Base-by-base conservation (phyloP, 2,888 invertebrate genomes). In the Bedellia somnulentella region DNA sequence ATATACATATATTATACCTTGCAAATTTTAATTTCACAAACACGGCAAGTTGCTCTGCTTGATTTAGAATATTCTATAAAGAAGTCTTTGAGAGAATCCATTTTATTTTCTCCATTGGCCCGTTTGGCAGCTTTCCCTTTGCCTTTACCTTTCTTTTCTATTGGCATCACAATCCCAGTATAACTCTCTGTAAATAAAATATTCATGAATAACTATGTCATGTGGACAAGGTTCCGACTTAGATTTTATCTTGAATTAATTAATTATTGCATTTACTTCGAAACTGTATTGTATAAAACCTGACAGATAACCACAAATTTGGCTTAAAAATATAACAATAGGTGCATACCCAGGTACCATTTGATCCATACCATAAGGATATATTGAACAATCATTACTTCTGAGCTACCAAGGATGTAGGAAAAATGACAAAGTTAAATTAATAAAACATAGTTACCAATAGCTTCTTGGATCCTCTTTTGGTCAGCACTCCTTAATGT, bases 1-100 rank as follows among this genome's bases (percentile, higher is more conserved):
- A n/a, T n/a, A n/a, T n/a, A n/a, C n/a, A n/a, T n/a, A n/a, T n/a
- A n/a, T n/a, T n/a, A 53, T 57, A 89, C 83, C 78, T 93, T 91
- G 33, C 81, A 70, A 46, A 97, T 94, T 49, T 87, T 90, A 34
- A 85, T 83, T 39, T 91, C 87, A 62, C 96, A 97, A 1, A 86
- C 90, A 34, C 82, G 73, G 49, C 96, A 97, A 9, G 73, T 73
- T 15, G 94, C 86, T 29, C 89, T 76, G 38, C 83, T 85, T 2
- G 91, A 91, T 53, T 93, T 93, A 0, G 96, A 83, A 63, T 94
- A 93, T 52, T 94, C 93, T 9, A 91, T 78, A 4, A 57, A 60
- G 52, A 84, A 95, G 55, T 94, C 86, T 36, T 81, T 80, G 1
- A 81, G 39, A 1, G 70, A 77, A 18, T 6, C 5, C 18, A 6